phyloP scores from a whole-genome alignment of 2,888 invertebrate species.

The Sussaba pulchella region DNA sequence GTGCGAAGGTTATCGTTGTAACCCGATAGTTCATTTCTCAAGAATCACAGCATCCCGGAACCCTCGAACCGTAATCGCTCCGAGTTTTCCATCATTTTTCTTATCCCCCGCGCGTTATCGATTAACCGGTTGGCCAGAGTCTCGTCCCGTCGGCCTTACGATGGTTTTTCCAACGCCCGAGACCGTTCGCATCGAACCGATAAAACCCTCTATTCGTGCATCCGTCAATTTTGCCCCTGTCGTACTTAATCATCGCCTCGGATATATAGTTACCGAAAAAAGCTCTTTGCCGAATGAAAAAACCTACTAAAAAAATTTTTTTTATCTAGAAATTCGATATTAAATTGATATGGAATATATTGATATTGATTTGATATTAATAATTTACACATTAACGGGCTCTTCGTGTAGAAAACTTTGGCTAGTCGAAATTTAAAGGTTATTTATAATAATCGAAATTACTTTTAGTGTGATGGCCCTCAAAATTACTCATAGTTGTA shows the following conservation, averaged over 20 bases:
- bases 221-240: constrained; percentile 67
- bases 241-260: constrained; percentile 64
- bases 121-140: constrained; percentile 64
- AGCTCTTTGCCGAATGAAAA: background rate
- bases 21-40: constrained; percentile 67
- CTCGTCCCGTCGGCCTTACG: constrained; percentile 12
- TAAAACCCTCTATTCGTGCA: constrained; percentile 65
- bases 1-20: constrained; percentile 52
- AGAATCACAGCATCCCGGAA: constrained; percentile 57
- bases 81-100: constrained; percentile 69
- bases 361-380: background rate
- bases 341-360: background rate
- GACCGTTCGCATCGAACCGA: constrained; percentile 55
- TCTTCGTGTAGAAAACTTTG: too few relatives aligned
- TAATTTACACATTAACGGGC: background rate
- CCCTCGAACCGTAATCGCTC: constrained; percentile 54
- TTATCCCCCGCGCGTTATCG: constrained; percentile 65
- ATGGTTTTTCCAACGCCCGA: constrained; percentile 21
- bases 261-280: constrained; percentile 4
- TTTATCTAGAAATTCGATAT: background rate
- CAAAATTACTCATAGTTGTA: too few relatives aligned
- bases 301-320: background rate
- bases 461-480: too few relatives aligned
- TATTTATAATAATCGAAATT: too few relatives aligned
- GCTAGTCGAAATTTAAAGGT: too few relatives aligned